Percentiles rank a stretch among this genome's conserved stretches.
These are phyloP conservation scores for Eptesicus fuscus DNA, from an alignment of 2,113 vertebrate species.

Conservation along the genomic window DNA sequence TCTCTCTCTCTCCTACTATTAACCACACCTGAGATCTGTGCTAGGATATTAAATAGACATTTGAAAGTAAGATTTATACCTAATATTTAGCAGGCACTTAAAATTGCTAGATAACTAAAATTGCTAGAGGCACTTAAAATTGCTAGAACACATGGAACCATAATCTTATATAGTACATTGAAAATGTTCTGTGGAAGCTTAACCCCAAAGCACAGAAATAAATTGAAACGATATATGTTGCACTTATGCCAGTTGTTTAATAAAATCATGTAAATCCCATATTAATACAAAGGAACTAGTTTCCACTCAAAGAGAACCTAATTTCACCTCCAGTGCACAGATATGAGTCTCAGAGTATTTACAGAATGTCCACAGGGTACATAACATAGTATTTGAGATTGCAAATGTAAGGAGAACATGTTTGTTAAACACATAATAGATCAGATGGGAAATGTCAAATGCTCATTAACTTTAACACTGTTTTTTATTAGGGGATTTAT, in stretches of 20 bases:
- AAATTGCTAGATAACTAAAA: background rate
- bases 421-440: background rate
- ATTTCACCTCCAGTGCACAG: background rate
- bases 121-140: background rate
- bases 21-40: background rate
- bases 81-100: background rate
- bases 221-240: background rate
- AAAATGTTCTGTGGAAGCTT: background rate
- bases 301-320: background rate
- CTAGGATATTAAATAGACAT: background rate
- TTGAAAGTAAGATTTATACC: background rate
- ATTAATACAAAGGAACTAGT: background rate
- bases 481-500: background rate
- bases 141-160: background rate
- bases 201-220: background rate
- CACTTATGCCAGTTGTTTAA: background rate
- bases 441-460: conserved; percentile 19
- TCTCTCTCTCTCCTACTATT: background rate
- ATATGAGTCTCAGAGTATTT: background rate
- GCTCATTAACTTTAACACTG: background rate
- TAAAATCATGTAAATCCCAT: background rate
- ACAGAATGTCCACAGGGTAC: background rate
- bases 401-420: background rate
- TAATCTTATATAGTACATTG: background rate
- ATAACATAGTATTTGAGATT: background rate